Conservation (phyloP, 2,797 vertebrate genomes). For the Bucorvus abyssinicus region DNA sequence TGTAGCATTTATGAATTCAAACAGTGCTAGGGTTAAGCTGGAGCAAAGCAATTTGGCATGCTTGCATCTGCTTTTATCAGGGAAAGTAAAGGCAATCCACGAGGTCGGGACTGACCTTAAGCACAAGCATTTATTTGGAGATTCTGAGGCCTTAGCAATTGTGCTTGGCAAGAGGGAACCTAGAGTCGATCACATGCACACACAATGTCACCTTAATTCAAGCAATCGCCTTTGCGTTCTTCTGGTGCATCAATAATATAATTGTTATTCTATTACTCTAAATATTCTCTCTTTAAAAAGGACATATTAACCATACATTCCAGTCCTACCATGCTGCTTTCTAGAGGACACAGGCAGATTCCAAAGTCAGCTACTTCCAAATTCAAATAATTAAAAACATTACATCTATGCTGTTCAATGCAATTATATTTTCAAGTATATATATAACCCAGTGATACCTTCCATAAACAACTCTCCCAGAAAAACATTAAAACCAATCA, state of each 20-base stretch:
- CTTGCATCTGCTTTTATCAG: slow-evolving; percentile 68
- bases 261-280: background rate
- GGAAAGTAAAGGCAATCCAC: slow-evolving; percentile 61
- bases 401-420: background rate
- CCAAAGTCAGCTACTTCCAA: background rate
- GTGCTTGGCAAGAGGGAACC: slow-evolving; percentile 43
- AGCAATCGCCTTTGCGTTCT: background rate
- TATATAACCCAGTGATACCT: background rate
- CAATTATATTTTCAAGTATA: background rate
- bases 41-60: slow-evolving; percentile 75
- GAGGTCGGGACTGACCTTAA: slow-evolving; percentile 55
- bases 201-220: slow-evolving; percentile 56
- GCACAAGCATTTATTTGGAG: slow-evolving; percentile 48
- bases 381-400: background rate
- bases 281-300: background rate
- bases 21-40: slow-evolving; percentile 68
- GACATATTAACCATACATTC: background rate
- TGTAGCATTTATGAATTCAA: slow-evolving; percentile 70
- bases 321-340: background rate
- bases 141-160: slow-evolving; percentile 45
- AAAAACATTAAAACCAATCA: background rate
- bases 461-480: background rate
- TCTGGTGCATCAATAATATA: background rate
- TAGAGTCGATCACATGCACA: slow-evolving; percentile 7
- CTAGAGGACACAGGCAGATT: background rate